phyloP scores from a whole-genome alignment of 2,113 vertebrate genomes.

The Hirundichthys speculiger region DNA sequence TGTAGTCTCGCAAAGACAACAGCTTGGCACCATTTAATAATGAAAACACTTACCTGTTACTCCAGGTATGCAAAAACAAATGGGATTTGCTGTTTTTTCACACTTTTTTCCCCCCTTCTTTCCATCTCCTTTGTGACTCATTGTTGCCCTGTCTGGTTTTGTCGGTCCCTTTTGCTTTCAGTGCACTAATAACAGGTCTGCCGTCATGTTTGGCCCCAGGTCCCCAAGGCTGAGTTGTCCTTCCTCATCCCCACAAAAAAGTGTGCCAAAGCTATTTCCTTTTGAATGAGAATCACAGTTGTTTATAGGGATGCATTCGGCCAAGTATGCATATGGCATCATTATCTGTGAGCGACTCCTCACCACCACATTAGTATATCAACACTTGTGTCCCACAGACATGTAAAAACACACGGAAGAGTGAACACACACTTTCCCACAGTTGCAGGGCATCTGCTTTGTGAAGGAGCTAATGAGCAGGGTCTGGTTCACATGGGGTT shows the following conservation, averaged over 20 bases:
- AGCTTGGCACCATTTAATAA: too few relatives aligned
- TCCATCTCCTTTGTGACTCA: constrained; percentile 44
- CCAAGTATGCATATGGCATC: constrained; percentile 6
- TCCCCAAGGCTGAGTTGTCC: constrained; percentile 20
- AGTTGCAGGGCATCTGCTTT: constrained; percentile 33
- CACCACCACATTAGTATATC: not conserved
- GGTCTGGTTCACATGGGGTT: constrained; percentile 22
- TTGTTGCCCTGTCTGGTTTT: constrained; percentile 43
- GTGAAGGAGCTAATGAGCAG: constrained; percentile 46
- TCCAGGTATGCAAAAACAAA: too few relatives aligned
- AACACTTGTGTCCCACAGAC: constrained; percentile 10
- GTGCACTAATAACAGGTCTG: constrained; percentile 52
- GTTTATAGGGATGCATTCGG: not conserved
- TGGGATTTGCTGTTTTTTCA: too few relatives aligned
- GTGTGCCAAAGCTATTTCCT: constrained; percentile 13
- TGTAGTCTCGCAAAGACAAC: too few relatives aligned
- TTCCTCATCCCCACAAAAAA: constrained; percentile 15
- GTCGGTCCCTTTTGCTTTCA: constrained; percentile 24
- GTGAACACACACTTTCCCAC: not conserved
- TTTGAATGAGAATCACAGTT: constrained; percentile 48
- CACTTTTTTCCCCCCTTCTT: too few relatives aligned
- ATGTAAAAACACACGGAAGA: constrained; percentile 6
- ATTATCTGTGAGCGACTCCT: constrained; percentile 22
- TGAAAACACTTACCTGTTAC: too few relatives aligned
- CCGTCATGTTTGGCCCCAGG: constrained; percentile 41